Percentiles rank a stretch among this genome's conserved stretches.
These are phyloP conservation scores for Contarinia nasturtii DNA, from an alignment of 1,140 invertebrate species.

Conservation along the genomic window DNA sequence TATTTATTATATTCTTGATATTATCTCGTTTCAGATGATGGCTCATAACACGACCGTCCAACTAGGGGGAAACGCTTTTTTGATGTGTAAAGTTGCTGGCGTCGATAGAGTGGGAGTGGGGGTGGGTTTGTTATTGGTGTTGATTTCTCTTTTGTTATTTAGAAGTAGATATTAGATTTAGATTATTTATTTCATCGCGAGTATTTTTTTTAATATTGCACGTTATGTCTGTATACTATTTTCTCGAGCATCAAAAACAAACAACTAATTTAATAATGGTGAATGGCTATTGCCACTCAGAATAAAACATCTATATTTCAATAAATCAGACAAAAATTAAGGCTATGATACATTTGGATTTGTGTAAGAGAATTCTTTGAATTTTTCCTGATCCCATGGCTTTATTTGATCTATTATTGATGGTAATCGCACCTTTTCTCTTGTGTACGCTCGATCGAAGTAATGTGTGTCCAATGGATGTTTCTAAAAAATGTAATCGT, in stretches of 20 bases:
- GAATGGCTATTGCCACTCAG: too few species aligned
- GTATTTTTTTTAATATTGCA: too few species aligned
- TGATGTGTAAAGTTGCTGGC: slow-evolving; percentile 52
- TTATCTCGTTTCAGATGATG: slow-evolving; percentile 34
- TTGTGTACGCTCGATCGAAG: slow-evolving; percentile 93
- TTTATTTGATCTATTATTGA: slow-evolving; percentile 78
- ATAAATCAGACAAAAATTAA: neutral
- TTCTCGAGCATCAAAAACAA: too few species aligned
- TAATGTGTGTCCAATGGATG: slow-evolving; percentile 89
- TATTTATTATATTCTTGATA: slow-evolving; percentile 1
- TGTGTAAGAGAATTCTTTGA: slow-evolving; percentile 94
- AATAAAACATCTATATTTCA: too few species aligned
- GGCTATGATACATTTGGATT: slow-evolving; percentile 72
- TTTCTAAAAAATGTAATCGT: slow-evolving; percentile 37
- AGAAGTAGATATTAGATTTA: too few species aligned
- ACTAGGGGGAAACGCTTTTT: slow-evolving; percentile 60
- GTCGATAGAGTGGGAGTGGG: slow-evolving; percentile 26
- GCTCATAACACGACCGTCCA: slow-evolving; percentile 64
- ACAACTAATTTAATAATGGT: too few species aligned
- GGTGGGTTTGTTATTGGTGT: slow-evolving; percentile 22
- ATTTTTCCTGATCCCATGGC: slow-evolving; percentile 93
- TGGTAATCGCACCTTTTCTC: slow-evolving; percentile 74
- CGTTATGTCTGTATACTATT: too few species aligned
- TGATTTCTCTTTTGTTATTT: neutral
- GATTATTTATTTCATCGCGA: too few species aligned